Conservation (phyloP, 2,888 invertebrate species). For the Hydrotaea diabolus region DNA sequence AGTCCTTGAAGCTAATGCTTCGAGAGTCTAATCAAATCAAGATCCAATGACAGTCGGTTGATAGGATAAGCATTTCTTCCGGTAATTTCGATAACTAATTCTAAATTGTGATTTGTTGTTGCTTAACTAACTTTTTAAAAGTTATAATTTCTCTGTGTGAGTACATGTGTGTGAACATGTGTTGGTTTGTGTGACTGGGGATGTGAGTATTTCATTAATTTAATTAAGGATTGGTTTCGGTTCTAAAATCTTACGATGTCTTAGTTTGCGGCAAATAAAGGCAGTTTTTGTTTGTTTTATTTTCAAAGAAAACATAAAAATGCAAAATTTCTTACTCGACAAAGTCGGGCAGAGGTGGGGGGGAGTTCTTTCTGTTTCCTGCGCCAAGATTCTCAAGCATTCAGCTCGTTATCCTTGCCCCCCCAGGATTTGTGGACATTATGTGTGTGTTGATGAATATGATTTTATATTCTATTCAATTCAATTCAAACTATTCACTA, state of each 20-base stretch:
- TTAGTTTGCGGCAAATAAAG: background rate
- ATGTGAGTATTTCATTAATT: conserved; percentile 4
- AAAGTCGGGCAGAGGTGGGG: background rate
- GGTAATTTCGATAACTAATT: conserved; percentile 11
- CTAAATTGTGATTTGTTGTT: background rate
- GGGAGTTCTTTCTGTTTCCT: too few species aligned
- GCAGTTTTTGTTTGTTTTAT: conserved; percentile 29
- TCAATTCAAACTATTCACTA: conserved; percentile 59
- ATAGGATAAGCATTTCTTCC: background rate
- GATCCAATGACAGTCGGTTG: background rate
- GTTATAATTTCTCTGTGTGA: conserved; percentile 10
- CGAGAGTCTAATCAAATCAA: background rate
- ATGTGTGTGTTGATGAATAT: background rate
- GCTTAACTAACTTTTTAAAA: conserved; percentile 43
- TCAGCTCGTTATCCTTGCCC: background rate
- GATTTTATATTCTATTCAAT: conserved; percentile 11
- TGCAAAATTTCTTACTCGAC: background rate
- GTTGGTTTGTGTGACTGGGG: background rate
- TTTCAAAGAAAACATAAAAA: background rate
- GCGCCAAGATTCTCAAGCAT: background rate
- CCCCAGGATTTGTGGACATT: too few species aligned
- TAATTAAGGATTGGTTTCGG: background rate
- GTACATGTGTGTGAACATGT: background rate
- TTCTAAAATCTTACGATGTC: conserved; percentile 10
- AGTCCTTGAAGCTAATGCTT: too few species aligned